Base-by-base conservation (phyloP, 1,140 invertebrate genomes). In the Trachymyrmex cornetzi region DNA sequence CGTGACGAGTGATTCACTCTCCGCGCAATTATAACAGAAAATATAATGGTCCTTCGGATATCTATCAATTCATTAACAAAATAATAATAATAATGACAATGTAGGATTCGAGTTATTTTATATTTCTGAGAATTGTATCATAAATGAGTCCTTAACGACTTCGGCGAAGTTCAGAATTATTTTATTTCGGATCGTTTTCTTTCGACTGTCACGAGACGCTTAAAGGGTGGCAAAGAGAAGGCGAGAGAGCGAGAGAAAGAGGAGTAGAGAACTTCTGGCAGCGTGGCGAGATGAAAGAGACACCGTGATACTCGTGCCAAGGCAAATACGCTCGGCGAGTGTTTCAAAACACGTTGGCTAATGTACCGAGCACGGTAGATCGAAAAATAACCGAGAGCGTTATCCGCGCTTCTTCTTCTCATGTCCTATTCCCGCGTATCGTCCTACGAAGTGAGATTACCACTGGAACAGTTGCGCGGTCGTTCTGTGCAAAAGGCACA, bases 311-410 rank as follows among this genome's bases (percentile, higher is more conserved):
- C 84, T 79, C 91, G 87, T 95, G 94, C 94, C 94, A 95, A 95
- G 88, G 89, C 94, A 95, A 95, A 95, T 94, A 95, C 93, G 93
- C 87, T 59, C 86, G 79, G 79, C 92, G 93, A 94, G 94, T 95
- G 94, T 95, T 94, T 95, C 91, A 94, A 95, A 95, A 95, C 94
- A 95, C 94, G 94, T 94, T 92, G 93, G 92, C 93, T 95, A 95
- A 95, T 94, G 94, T 94, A 93, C 92, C 93, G 85, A 89, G 85
- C 79, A 86, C 89, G 89, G 84, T 87, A 92, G 92, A 93, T 94
- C 94, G 92, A 94, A 93, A 94, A 94, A 94, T 94, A 94, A 94
- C 93, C 81, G 88, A 69, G 82, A 89, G 80, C 79, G 86, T 74
- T 87, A 89, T 89, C 72, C 81, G 55, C 77, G 63, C 75, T 69